Conservation (phyloP, 1,140 invertebrate species). For the Zaprionus davidi region DNA sequence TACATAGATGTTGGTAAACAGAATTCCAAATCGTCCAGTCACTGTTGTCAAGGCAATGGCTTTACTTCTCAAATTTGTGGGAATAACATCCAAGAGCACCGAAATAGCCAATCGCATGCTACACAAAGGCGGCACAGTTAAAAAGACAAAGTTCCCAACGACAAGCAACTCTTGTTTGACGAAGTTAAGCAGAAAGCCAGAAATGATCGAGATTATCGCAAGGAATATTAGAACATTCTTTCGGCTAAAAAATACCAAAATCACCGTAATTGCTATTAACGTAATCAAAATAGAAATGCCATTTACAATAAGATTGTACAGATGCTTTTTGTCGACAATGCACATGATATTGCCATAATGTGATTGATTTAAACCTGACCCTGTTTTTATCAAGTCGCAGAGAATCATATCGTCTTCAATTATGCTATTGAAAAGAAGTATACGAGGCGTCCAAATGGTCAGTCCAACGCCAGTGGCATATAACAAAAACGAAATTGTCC, state of each 20-base stretch:
- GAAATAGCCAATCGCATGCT: background rate
- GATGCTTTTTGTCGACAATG: background rate
- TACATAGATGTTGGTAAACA: slow-evolving; percentile 17
- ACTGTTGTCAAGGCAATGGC: slow-evolving; percentile 18
- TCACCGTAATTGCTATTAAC: background rate
- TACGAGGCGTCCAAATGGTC: background rate
- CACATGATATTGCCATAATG: background rate
- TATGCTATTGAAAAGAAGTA: background rate
- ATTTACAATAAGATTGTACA: background rate
- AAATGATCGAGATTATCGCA: background rate
- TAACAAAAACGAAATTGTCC: background rate
- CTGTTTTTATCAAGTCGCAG: background rate
- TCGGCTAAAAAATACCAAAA: background rate
- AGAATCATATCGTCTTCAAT: background rate
- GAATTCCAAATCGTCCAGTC: slow-evolving; percentile 23
- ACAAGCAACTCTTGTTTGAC: background rate
- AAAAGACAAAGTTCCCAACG: background rate
- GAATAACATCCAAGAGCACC: background rate
- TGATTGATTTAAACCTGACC: background rate
- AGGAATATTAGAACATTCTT: background rate
- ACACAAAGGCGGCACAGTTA: background rate
- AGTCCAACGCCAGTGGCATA: background rate
- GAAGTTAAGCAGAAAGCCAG: background rate
- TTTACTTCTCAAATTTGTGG: slow-evolving; percentile 34
- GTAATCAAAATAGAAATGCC: background rate